These are phyloP conservation scores for Strigamia transsilvanica DNA, from an alignment of 2,888 invertebrate genomes.

Conservation along the genomic window DNA sequence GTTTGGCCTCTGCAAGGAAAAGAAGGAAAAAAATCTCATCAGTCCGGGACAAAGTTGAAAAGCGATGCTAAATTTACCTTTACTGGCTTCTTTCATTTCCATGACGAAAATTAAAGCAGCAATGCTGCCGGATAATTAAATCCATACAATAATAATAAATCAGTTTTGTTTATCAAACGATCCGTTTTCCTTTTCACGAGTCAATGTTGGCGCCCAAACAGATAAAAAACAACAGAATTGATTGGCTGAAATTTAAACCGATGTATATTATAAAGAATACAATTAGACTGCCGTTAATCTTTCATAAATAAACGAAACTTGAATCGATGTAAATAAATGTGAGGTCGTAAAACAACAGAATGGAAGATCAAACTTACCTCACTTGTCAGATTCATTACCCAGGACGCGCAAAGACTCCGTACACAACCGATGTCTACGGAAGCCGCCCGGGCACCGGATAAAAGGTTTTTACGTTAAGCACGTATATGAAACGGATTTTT, in stretches of 20 bases:
- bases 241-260: neutral
- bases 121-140: neutral
- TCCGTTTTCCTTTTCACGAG: neutral
- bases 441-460: too few relatives aligned
- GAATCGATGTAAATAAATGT: too few relatives aligned
- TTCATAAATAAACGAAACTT: too few relatives aligned
- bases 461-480: too few relatives aligned
- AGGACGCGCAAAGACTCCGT: too few relatives aligned
- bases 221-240: neutral
- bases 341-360: too few relatives aligned
- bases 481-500: too few relatives aligned
- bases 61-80: neutral
- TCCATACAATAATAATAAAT: neutral
- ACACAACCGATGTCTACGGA: too few relatives aligned
- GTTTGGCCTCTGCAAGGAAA: slow-evolving; percentile 1
- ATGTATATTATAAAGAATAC: neutral
- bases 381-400: too few relatives aligned
- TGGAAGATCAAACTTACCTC: too few relatives aligned
- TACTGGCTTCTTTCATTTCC: neutral
- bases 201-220: slow-evolving; percentile 16
- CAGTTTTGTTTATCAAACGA: too few relatives aligned
- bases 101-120: neutral
- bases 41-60: neutral
- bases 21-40: slow-evolving; percentile 15
- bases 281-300: neutral